Percentiles rank a stretch among this genome's conserved stretches.
phyloP scores from a whole-genome alignment of 2,888 invertebrate species.

The Stenoptilia bipunctidactyla region DNA sequence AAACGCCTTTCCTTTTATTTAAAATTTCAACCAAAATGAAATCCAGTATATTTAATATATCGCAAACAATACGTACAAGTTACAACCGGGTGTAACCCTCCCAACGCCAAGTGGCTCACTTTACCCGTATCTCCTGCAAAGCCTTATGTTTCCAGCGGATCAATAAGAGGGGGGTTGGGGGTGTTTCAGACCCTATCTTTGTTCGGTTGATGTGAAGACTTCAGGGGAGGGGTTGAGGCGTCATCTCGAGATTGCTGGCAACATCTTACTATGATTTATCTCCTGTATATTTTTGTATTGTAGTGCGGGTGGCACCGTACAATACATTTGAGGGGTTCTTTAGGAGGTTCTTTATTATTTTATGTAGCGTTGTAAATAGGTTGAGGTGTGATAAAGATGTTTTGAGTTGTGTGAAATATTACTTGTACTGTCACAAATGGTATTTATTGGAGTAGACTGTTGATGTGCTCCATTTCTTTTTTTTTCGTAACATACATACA shows the following conservation, averaged over 20 bases:
- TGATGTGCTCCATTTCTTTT: too few species aligned
- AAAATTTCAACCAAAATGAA: too few species aligned
- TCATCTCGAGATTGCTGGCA: slow-evolving; percentile 29
- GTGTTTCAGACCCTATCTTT: slow-evolving; percentile 31
- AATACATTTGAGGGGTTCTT: too few species aligned
- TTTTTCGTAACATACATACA: too few species aligned
- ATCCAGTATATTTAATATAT: too few species aligned
- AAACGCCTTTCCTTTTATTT: too few species aligned
- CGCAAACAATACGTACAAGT: background rate
- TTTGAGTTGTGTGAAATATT: too few species aligned
- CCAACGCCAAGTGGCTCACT: slow-evolving; percentile 28
- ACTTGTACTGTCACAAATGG: too few species aligned
- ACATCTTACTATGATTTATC: slow-evolving; percentile 35
- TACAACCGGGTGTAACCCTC: background rate
- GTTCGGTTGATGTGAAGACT: slow-evolving; percentile 63
- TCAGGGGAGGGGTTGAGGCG: slow-evolving; percentile 38
- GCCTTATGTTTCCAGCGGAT: slow-evolving; percentile 3
- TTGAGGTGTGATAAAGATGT: too few species aligned
- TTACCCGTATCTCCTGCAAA: slow-evolving; percentile 17
- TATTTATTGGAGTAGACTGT: too few species aligned
- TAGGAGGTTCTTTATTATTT: too few species aligned
- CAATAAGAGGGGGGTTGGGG: slow-evolving; percentile 15
- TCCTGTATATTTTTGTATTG: slow-evolving; percentile 2
- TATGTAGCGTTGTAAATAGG: too few species aligned
- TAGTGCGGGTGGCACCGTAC: background rate